A percentile compares a stretch with the other conserved stretches of the same genome.
phyloP scores from a whole-genome alignment of 2,113 vertebrate species.

The Laterallus jamaicensis region DNA sequence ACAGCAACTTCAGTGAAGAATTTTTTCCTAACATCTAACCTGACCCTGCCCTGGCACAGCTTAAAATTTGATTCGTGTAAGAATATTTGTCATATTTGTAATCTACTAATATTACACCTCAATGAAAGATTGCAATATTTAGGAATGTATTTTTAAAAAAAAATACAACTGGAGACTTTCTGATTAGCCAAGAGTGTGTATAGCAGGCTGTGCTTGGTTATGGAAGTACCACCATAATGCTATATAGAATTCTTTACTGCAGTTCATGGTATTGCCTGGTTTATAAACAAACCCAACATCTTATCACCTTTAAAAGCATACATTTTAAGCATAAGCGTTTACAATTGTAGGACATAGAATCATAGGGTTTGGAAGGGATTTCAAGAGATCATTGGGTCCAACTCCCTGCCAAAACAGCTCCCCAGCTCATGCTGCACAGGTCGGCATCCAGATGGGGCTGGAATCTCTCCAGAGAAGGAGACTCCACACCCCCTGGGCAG shows the following conservation, averaged over 20 bases:
- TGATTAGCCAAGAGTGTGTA: not conserved
- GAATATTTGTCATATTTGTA: not conserved
- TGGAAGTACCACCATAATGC: not conserved
- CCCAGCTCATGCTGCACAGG: no score
- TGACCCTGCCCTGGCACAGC: no score
- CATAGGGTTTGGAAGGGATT: no score
- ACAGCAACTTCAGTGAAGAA: no score
- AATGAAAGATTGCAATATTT: not conserved
- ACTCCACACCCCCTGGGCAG: no score
- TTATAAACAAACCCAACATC: not conserved
- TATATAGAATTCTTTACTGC: not conserved
- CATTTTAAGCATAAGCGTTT: not conserved
- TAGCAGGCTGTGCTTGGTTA: not conserved
- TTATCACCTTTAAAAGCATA: not conserved
- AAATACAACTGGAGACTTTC: not conserved
- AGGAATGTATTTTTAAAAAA: no score
- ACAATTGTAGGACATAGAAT: not conserved
- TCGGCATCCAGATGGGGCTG: no score
- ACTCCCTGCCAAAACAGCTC: no score
- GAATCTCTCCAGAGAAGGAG: no score
- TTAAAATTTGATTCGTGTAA: no score
- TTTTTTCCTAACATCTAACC: no score
- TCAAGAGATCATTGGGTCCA: no score
- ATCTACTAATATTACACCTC: not conserved
- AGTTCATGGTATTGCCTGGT: not conserved